These are phyloP conservation scores for Acanthococcus lagerstroemiae DNA, from an alignment of 2,888 invertebrate species.

Conservation along the genomic window DNA sequence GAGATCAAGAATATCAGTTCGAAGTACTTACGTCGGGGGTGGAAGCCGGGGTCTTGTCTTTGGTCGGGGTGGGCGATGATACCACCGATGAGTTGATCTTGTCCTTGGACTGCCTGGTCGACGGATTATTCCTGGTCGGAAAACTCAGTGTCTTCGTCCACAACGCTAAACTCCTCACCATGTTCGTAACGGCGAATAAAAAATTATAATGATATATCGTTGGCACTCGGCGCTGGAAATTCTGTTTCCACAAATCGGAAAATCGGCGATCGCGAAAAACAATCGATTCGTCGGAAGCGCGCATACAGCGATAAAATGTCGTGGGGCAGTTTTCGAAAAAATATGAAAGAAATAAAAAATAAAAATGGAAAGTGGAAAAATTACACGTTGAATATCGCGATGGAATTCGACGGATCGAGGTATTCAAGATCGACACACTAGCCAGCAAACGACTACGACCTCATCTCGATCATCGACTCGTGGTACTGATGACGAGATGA, in stretches of 20 bases:
- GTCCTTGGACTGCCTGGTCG: slow-evolving; percentile 50
- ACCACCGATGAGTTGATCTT: slow-evolving; percentile 32
- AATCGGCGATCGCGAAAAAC: slow-evolving; percentile 1
- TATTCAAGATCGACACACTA: too few relatives aligned
- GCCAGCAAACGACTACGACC: too few relatives aligned
- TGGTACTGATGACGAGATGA: not conserved
- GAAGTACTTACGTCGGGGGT: slow-evolving; percentile 38
- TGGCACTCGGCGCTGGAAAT: not conserved
- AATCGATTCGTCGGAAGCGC: too few relatives aligned
- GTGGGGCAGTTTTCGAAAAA: too few relatives aligned
- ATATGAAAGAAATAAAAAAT: not conserved
- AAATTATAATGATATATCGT: not conserved
- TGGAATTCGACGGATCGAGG: too few relatives aligned
- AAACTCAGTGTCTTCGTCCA: slow-evolving; percentile 88
- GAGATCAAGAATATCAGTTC: too few relatives aligned
- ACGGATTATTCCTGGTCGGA: slow-evolving; percentile 72
- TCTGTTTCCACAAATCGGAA: not conserved
- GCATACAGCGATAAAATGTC: too few relatives aligned
- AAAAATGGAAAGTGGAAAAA: too few relatives aligned
- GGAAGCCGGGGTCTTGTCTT: slow-evolving; percentile 37
- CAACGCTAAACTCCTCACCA: slow-evolving; percentile 80
- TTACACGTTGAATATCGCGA: too few relatives aligned
- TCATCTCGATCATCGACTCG: not conserved
- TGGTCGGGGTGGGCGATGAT: slow-evolving; percentile 34
- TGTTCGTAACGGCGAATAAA: slow-evolving; percentile 39